Percentiles rank a stretch among this genome's conserved stretches.
phyloP scores from a whole-genome alignment of 2,113 vertebrate genomes.

The Gila orcuttii region DNA sequence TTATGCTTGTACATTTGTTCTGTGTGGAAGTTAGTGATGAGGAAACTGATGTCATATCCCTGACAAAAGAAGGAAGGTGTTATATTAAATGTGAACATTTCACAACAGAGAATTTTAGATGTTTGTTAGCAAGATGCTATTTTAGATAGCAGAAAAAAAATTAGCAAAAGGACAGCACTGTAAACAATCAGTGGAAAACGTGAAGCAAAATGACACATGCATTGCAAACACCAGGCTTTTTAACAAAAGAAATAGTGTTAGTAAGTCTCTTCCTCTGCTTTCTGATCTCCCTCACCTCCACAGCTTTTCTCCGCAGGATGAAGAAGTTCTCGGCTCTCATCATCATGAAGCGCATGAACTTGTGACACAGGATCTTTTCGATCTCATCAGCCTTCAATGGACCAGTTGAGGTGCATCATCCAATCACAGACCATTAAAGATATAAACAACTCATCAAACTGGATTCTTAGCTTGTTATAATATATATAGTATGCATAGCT shows the following conservation, averaged over 20 bases:
- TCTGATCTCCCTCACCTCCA: slow-evolving; percentile 82
- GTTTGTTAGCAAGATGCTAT: no score
- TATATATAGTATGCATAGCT: background rate
- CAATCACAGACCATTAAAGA: background rate
- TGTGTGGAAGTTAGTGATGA: slow-evolving; percentile 99
- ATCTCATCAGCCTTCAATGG: slow-evolving; percentile 92
- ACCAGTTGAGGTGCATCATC: slow-evolving; percentile 22
- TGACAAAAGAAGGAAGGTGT: slow-evolving; percentile 56
- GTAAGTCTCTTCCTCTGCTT: background rate
- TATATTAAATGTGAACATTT: background rate
- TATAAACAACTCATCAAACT: background rate
- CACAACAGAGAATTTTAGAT: background rate
- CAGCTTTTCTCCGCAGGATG: slow-evolving; percentile 94
- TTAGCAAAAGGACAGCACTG: no score
- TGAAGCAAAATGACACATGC: no score
- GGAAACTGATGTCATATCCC: slow-evolving; percentile 99
- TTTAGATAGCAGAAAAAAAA: no score
- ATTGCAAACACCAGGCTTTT: no score
- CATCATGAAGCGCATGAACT: slow-evolving; percentile 99
- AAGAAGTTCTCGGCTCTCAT: slow-evolving; percentile 99
- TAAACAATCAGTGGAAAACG: no score
- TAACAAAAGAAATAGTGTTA: background rate
- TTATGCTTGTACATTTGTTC: slow-evolving; percentile 99
- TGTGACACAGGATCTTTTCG: slow-evolving; percentile 98
- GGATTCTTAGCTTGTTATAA: background rate